Conservation (phyloP, 2,797 vertebrate species). For the Pyrrhura leucotis region DNA sequence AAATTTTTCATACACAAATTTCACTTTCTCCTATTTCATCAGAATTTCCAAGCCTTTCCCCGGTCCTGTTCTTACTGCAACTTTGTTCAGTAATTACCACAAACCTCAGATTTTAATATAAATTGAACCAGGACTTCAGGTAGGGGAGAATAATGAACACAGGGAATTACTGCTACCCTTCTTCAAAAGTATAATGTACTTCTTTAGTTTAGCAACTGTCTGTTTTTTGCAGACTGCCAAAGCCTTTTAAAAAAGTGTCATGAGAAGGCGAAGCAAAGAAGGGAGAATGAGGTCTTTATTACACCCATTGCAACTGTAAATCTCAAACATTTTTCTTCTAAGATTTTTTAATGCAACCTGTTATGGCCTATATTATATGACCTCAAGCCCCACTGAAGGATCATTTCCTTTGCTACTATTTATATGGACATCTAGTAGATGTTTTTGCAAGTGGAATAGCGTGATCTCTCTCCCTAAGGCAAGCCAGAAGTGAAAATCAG, state of each 20-base stretch:
- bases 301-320: neutral
- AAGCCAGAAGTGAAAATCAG: neutral
- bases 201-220: conserved; percentile 8
- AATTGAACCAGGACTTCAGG: neutral
- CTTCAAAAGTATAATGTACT: neutral
- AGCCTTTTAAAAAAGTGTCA: neutral
- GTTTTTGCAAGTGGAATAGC: neutral
- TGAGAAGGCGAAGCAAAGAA: neutral
- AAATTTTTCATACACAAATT: neutral
- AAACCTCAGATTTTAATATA: neutral
- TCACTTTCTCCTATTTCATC: neutral
- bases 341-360: neutral
- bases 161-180: neutral
- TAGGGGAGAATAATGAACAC: neutral
- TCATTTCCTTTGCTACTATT: neutral
- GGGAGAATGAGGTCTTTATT: neutral
- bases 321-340: neutral
- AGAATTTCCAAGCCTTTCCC: neutral
- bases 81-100: neutral
- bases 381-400: neutral
- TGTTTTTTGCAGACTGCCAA: conserved; percentile 27
- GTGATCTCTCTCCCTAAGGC: neutral
- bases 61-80: neutral
- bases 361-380: neutral
- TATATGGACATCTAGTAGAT: neutral